phyloP scores from a whole-genome alignment of 2,113 vertebrate genomes.

The Lutjanus erythropterus region DNA sequence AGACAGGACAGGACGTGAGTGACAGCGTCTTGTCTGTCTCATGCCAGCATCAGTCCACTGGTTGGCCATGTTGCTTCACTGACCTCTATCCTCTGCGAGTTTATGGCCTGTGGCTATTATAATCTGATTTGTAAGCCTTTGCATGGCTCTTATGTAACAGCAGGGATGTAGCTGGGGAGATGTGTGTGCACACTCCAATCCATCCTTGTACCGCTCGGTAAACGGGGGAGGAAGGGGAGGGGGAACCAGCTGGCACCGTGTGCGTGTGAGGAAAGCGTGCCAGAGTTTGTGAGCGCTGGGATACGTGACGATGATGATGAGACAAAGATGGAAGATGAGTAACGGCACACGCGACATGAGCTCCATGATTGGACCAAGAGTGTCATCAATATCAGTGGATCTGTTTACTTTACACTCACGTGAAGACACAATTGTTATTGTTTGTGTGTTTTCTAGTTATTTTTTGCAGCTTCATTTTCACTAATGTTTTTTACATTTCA shows the following conservation, averaged over 20 bases:
- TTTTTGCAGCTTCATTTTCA: no score
- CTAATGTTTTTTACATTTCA: no score
- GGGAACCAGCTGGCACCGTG: slow-evolving; percentile 27
- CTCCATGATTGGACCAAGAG: not conserved
- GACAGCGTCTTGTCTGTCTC: not conserved
- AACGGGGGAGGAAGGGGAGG: slow-evolving; percentile 7
- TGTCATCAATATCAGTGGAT: not conserved
- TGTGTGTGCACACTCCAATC: slow-evolving; percentile 43
- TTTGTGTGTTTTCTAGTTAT: not conserved
- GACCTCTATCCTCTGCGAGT: slow-evolving; percentile 64
- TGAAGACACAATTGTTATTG: not conserved
- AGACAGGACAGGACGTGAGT: slow-evolving; percentile 22
- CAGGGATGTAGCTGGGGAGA: slow-evolving; percentile 56
- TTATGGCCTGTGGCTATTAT: slow-evolving; percentile 57
- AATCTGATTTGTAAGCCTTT: slow-evolving; percentile 78
- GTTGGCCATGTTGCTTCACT: slow-evolving; percentile 61
- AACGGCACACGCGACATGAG: slow-evolving; percentile 33
- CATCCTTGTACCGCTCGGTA: slow-evolving; percentile 38
- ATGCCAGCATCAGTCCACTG: slow-evolving; percentile 31
- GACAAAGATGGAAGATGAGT: slow-evolving; percentile 56
- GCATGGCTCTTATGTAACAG: slow-evolving; percentile 78
- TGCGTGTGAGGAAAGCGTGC: slow-evolving; percentile 53
- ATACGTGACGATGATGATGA: slow-evolving; percentile 36
- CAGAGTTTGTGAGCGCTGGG: slow-evolving; percentile 31
- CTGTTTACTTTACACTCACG: not conserved